These are phyloP conservation scores for Jordanella pulchra DNA, from an alignment of 2,797 vertebrate species.

Conservation along the genomic window DNA sequence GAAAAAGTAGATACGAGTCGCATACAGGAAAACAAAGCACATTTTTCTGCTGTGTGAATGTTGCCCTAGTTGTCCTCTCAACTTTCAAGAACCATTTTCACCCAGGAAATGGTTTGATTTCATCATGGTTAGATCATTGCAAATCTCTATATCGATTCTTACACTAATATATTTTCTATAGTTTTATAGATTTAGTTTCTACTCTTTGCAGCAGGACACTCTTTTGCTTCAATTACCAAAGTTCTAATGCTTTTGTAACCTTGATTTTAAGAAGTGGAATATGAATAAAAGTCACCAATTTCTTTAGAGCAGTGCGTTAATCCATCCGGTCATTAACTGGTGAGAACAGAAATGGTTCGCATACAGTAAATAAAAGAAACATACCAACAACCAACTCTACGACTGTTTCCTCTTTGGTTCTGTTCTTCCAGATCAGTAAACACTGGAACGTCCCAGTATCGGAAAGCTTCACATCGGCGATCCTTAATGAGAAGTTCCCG, in stretches of 20 bases:
- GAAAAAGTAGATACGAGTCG: no score
- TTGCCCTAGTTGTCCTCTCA: no score
- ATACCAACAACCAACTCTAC: slow-evolving; percentile 41
- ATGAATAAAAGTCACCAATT: not conserved
- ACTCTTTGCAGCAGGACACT: no score
- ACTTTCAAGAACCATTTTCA: no score
- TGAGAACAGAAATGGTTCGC: not conserved
- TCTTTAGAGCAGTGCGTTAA: not conserved
- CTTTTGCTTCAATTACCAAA: not conserved
- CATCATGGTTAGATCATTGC: no score
- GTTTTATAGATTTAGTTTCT: no score
- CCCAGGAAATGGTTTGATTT: no score
- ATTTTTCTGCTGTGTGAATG: no score
- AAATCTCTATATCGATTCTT: no score
- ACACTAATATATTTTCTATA: no score
- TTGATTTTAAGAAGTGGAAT: not conserved
- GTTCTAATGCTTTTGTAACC: not conserved
- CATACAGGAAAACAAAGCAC: no score
- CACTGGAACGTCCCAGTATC: slow-evolving; percentile 29
- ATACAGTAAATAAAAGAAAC: not conserved
- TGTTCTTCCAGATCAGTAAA: not conserved
- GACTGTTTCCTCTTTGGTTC: rapidly evolving
- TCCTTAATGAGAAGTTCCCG: slow-evolving; percentile 34
- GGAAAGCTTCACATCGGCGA: slow-evolving; percentile 29
- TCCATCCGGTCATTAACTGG: not conserved